Evolutionary conservation across 2,888 invertebrate genomes (phyloP).

Genomic region (Acleris holmiana): DNA sequence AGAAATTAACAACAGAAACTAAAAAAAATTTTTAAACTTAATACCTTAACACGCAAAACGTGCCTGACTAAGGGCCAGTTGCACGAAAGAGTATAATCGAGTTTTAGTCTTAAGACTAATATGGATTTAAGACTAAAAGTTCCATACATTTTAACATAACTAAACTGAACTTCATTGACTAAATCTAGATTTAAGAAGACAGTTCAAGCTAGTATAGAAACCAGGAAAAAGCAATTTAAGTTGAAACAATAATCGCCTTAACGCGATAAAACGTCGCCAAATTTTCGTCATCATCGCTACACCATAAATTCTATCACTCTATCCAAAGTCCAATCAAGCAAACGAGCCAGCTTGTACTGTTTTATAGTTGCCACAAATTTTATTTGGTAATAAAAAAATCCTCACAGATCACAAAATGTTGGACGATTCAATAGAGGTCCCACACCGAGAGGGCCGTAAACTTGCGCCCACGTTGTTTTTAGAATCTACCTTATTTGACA

Average conservation of each 20-base stretch:
- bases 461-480: constrained; percentile 56
- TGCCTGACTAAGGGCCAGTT: no score
- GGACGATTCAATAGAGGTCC: constrained; percentile 29
- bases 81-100: no score
- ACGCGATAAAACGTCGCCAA: not conserved
- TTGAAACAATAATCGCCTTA: no score
- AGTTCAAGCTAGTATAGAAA: no score
- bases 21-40: no score
- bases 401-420: constrained; percentile 21
- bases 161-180: no score
- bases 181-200: no score
- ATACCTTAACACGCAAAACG: no score
- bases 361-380: constrained; percentile 24
- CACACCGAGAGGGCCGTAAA: constrained; percentile 17
- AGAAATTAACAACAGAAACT: not conserved
- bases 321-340: constrained; percentile 9
- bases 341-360: constrained; percentile 12
- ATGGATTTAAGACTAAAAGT: no score
- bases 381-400: constrained; percentile 26
- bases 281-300: not conserved
- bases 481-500: constrained; percentile 46
- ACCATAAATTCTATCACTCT: constrained; percentile 10
- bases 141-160: no score
- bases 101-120: no score
- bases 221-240: no score